These are phyloP conservation scores for Pipistrellus nathusii DNA, from an alignment of 2,797 vertebrate species.

Conservation along the genomic window DNA sequence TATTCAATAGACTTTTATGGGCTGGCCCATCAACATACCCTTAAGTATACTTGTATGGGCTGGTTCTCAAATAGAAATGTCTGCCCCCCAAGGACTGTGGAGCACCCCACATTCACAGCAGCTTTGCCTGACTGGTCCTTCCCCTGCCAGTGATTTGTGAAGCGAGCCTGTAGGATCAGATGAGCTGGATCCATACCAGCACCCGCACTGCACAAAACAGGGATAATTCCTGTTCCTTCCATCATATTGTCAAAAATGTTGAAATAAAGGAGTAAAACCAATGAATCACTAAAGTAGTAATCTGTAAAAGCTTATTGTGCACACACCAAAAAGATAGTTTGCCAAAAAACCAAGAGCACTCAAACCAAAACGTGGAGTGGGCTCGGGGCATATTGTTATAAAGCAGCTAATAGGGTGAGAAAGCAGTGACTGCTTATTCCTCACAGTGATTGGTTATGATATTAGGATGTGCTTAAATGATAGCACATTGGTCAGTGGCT, in stretches of 20 bases:
- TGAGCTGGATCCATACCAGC: background rate
- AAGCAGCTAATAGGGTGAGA: background rate
- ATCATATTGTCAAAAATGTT: background rate
- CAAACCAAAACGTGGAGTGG: background rate
- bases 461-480: background rate
- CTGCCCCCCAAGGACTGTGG: background rate
- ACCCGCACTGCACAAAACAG: no score
- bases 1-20: background rate
- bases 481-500: background rate
- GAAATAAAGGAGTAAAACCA: background rate
- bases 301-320: background rate
- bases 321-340: background rate
- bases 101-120: background rate
- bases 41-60: background rate
- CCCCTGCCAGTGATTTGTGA: background rate
- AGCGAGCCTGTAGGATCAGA: background rate
- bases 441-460: background rate
- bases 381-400: background rate
- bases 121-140: background rate
- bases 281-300: background rate
- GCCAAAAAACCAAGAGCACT: background rate
- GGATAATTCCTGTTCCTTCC: background rate
- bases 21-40: background rate
- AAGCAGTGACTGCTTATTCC: background rate
- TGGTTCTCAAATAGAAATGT: background rate